Base-by-base conservation (phyloP, 2,888 invertebrate species). In the Eupithecia dodoneata region DNA sequence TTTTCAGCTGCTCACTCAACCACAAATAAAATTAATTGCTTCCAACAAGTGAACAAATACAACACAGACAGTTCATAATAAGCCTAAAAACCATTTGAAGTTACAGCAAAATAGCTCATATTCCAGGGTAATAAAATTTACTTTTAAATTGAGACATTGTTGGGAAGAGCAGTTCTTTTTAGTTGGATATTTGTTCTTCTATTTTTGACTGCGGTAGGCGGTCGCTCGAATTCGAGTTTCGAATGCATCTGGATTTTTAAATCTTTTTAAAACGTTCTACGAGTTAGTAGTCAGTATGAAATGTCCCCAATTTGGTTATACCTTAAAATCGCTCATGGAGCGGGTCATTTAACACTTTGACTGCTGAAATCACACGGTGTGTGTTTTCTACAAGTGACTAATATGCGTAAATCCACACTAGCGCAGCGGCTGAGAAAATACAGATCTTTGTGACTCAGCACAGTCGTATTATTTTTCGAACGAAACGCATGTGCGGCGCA, bases 141-240 rank as follows among this genome's bases (percentile, higher is more conserved):
- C 72, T 80, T 59, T 82, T 30, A 4, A 47, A 4, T 81, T 73
- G 41, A 18, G 15, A 15, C 73, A 30, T 72, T 30, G 42, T 42
- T 13, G 6, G n/a, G 44, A 55, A 49, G 7, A 59, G 45, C 55
- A 12, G 67, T 75, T 52, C 59, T 44, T 15, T 59, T 71, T 66
- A 59, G 30, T 55, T 59, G 72, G 47, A 47, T 74, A 12, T 9
- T 63, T 63, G 42, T 47, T 72, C 75, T 77, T 94, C 90, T 94
- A 94, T 94, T 94, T 94, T 92, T 94, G 93, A 90, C 93, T 94
- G 94, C 93, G 94, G 94, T 94, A 94, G 94, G 94, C 94, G 94
- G 94, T 91, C 90, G 93, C 90, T 92, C 90, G 69, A 55, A 47
- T 65, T 65, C 30, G 72, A 72, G 44, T 41, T 72, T 72, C 72